Percentiles rank a stretch among this genome's conserved stretches.
Evolutionary conservation across 92 coral and sea anemone genomes (phyloP).

Genomic region (Blastomussa wellsi): DNA sequence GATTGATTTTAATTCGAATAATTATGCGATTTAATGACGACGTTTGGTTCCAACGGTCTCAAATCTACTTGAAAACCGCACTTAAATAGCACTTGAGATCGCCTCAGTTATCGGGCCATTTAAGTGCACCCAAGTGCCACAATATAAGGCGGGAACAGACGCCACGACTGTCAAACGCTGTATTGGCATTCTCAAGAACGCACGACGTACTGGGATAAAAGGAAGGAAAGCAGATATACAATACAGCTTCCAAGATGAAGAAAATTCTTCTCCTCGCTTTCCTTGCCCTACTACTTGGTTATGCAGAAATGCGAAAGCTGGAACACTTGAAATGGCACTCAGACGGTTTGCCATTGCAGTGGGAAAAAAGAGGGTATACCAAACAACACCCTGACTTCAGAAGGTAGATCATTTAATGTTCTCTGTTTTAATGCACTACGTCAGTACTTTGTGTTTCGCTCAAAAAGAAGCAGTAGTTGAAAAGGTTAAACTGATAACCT

Average conservation of each 20-base stretch:
- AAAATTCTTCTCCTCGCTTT: background rate
- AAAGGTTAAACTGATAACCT: background rate
- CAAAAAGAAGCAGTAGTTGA: background rate
- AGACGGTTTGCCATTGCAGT: background rate
- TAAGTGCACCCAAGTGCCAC: background rate
- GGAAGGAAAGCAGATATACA: background rate
- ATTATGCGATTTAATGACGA: background rate
- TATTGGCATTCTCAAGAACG: background rate
- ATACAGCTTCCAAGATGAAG: conserved; percentile 4
- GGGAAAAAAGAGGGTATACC: background rate
- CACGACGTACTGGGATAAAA: background rate
- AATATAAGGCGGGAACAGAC: background rate
- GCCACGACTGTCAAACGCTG: background rate
- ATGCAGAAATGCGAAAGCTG: conserved; percentile 2
- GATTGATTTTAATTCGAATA: background rate
- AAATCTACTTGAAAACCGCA: background rate
- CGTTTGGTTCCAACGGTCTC: conserved; percentile 14
- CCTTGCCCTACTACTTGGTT: background rate
- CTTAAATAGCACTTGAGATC: background rate
- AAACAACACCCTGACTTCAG: background rate
- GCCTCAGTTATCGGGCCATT: background rate
- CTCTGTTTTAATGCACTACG: background rate
- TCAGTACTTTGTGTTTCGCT: background rate
- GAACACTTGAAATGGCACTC: background rate
- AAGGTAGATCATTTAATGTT: background rate